A percentile compares a stretch with the other conserved stretches of the same genome.
These are phyloP conservation scores for Drosophila ficusphila DNA, from an alignment of 1,140 invertebrate species.

Conservation along the genomic window DNA sequence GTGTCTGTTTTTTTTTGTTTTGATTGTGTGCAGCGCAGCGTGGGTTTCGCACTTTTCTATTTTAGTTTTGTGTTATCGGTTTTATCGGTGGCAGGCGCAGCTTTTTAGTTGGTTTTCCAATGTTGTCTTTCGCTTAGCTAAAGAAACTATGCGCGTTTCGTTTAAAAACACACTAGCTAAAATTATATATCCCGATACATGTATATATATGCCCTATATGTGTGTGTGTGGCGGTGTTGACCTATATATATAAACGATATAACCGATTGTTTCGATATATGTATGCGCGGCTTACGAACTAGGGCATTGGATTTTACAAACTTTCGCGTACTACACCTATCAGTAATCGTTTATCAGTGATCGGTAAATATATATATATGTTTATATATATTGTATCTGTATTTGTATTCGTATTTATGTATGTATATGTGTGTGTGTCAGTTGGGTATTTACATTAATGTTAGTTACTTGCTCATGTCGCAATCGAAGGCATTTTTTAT, in stretches of 20 bases:
- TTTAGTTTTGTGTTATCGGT: conserved; percentile 13
- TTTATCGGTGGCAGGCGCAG: conserved; percentile 37
- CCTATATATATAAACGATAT: conserved; percentile 36
- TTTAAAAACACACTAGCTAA: conserved; percentile 60
- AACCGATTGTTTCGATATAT: conserved; percentile 32
- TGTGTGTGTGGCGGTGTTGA: conserved; percentile 20
- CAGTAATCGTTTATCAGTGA: conserved; percentile 19
- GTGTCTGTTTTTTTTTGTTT: conserved; percentile 56
- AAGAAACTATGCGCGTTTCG: conserved; percentile 54
- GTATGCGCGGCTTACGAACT: conserved; percentile 29
- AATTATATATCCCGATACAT: conserved; percentile 33
- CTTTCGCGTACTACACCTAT: conserved; percentile 16
- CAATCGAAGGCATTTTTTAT: conserved; percentile 78
- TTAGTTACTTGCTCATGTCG: conserved; percentile 61
- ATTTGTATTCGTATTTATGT: conserved; percentile 19
- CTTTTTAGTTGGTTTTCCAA: conserved; percentile 19
- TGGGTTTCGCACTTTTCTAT: conserved; percentile 23
- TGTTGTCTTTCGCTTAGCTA: conserved; percentile 46
- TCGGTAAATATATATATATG: conserved; percentile 17
- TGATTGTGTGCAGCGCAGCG: conserved; percentile 58
- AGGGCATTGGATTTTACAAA: conserved; percentile 50
- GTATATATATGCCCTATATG: conserved; percentile 33
- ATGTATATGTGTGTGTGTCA: conserved; percentile 21
- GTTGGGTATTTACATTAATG: conserved; percentile 67
- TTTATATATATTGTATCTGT: conserved; percentile 23